Percentiles rank a stretch among this genome's conserved stretches.
These are phyloP conservation scores for Pentamera pediparva DNA, from an alignment of 53 echinoderm and acorn worm species.

Conservation along the genomic window DNA sequence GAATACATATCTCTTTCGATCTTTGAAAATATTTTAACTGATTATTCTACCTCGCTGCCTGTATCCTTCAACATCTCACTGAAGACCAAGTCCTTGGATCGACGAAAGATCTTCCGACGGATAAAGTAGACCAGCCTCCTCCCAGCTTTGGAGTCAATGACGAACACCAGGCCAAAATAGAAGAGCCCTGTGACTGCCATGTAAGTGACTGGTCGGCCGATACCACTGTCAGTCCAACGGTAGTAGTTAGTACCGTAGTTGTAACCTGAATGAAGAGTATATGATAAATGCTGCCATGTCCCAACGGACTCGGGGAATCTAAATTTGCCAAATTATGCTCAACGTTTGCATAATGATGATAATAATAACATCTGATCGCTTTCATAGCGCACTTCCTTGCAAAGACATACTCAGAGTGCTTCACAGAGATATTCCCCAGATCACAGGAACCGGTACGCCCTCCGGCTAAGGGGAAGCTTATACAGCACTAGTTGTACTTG, in stretches of 20 bases:
- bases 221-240: slow-evolving; percentile 53
- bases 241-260: slow-evolving; percentile 42
- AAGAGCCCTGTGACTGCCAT: slow-evolving; percentile 49
- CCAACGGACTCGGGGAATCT: background rate
- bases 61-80: slow-evolving; percentile 47
- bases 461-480: too few relatives aligned
- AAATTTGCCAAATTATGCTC: background rate
- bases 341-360: background rate
- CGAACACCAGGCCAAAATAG: slow-evolving; percentile 54
- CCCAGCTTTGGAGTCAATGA: slow-evolving; percentile 40
- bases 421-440: too few relatives aligned
- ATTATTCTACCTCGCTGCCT: slow-evolving; percentile 34
- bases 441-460: too few relatives aligned
- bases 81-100: slow-evolving; percentile 43
- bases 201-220: slow-evolving; percentile 59
- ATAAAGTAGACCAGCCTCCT: slow-evolving; percentile 17
- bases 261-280: slow-evolving; percentile 25
- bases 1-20: background rate
- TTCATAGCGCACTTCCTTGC: background rate
- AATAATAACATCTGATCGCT: background rate
- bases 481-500: too few relatives aligned
- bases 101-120: slow-evolving; percentile 23
- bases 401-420: too few relatives aligned
- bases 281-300: background rate
- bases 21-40: background rate